Evolutionary conservation across 2,888 invertebrate genomes (phyloP).

Genomic region (Aporophyla nigra): DNA sequence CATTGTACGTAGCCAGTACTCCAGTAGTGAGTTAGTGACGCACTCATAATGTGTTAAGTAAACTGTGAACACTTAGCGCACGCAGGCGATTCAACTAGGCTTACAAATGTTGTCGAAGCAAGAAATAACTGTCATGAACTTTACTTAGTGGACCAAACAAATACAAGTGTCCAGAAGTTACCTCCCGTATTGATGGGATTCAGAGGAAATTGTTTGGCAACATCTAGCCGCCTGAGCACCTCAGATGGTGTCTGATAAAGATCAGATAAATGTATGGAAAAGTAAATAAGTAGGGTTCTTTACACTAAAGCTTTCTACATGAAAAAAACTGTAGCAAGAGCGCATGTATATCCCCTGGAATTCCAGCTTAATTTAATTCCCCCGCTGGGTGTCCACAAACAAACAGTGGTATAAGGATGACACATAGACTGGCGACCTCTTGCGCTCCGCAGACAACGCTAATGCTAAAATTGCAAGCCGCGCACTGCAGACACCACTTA

Average conservation of each 20-base stretch:
- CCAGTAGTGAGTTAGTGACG: background rate
- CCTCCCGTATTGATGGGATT: background rate
- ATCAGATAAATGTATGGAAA: background rate
- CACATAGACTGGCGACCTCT: conserved; percentile 24
- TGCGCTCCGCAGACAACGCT: conserved; percentile 18
- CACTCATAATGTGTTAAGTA: background rate
- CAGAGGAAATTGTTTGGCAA: too few relatives aligned
- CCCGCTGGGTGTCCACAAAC: background rate
- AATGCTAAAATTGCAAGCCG: conserved; percentile 33
- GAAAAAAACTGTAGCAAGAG: background rate
- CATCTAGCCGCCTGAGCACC: too few relatives aligned
- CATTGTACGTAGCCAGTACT: background rate
- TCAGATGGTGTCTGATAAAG: background rate
- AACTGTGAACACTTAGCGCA: conserved; percentile 5
- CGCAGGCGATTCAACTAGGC: background rate
- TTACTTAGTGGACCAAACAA: background rate
- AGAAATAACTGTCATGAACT: background rate
- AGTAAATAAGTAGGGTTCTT: background rate
- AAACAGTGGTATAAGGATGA: conserved; percentile 4
- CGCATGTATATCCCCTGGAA: background rate
- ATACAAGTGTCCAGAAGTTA: background rate
- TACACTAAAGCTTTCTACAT: background rate
- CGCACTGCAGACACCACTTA: conserved; percentile 23
- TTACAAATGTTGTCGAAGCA: background rate
- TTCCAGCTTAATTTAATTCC: too few relatives aligned